phyloP scores from a whole-genome alignment of 1,140 invertebrate genomes.

The Drosophila baimaii region DNA sequence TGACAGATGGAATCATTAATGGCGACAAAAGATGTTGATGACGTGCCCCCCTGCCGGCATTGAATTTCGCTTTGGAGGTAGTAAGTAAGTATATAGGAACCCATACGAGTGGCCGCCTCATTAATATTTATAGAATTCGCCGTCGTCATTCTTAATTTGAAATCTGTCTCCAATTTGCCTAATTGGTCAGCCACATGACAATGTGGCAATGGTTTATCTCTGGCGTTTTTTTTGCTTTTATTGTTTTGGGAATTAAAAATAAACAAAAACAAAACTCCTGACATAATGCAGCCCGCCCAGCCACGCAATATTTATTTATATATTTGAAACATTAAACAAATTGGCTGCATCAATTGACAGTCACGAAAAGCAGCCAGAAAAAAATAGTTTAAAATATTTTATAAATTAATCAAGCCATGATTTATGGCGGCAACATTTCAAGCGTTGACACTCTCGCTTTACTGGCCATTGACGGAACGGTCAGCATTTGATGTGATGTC shows the following conservation, averaged over 20 bases:
- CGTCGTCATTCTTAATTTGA: slow-evolving; percentile 64
- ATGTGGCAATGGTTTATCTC: slow-evolving; percentile 26
- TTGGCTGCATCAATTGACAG: slow-evolving; percentile 53
- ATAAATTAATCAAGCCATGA: slow-evolving; percentile 79
- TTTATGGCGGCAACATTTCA: slow-evolving; percentile 72
- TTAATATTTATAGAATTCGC: slow-evolving; percentile 53
- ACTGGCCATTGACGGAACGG: slow-evolving; percentile 34
- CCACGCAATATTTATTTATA: slow-evolving; percentile 51
- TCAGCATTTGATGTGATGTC: slow-evolving; percentile 64
- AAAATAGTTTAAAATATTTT: slow-evolving; percentile 63
- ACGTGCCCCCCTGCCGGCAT: slow-evolving; percentile 58
- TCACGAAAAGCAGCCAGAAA: slow-evolving; percentile 41
- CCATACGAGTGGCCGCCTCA: slow-evolving; percentile 15
- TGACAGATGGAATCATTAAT: slow-evolving; percentile 72
- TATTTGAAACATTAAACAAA: slow-evolving; percentile 25
- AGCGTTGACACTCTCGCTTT: slow-evolving; percentile 58
- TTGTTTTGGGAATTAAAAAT: slow-evolving; percentile 10
- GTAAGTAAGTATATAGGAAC: slow-evolving; percentile 36
- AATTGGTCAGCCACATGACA: slow-evolving; percentile 63
- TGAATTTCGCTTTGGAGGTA: slow-evolving; percentile 34
- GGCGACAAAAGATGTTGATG: slow-evolving; percentile 71
- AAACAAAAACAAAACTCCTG: slow-evolving; percentile 24
- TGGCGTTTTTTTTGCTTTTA: not conserved
- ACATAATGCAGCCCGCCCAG: slow-evolving; percentile 31
- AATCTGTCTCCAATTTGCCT: slow-evolving; percentile 73